A percentile compares a stretch with the other conserved stretches of the same genome.
These are phyloP conservation scores for Numenius arquata DNA, from an alignment of 2,113 vertebrate species.

Conservation along the genomic window DNA sequence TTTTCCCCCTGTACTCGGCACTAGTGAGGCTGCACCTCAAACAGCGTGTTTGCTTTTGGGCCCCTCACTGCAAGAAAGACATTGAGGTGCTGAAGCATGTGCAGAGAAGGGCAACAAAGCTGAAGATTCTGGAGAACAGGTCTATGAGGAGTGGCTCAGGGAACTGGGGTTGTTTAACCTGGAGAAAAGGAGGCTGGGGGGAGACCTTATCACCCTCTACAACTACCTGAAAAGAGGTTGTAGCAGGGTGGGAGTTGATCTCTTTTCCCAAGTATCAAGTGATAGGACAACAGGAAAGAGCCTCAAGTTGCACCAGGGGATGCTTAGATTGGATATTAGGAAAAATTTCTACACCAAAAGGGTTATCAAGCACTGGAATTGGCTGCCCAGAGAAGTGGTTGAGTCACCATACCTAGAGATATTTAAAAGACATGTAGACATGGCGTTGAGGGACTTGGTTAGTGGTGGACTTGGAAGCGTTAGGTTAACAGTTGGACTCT, in stretches of 20 bases:
- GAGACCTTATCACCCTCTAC: too few relatives aligned
- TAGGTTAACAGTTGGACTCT: not conserved
- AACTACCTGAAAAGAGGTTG: not conserved
- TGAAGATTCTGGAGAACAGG: not conserved
- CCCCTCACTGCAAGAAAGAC: not conserved
- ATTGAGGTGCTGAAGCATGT: too few relatives aligned
- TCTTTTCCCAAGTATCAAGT: not conserved
- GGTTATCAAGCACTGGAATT: not conserved
- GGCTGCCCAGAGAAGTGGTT: not conserved
- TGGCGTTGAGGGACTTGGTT: too few relatives aligned
- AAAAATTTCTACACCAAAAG: not conserved
- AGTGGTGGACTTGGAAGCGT: too few relatives aligned
- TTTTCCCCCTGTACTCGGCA: not conserved
- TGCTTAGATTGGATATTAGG: not conserved
- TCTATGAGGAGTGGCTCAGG: too few relatives aligned
- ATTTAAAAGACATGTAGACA: too few relatives aligned
- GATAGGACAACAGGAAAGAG: not conserved
- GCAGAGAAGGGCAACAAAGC: not conserved
- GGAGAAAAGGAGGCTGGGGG: too few relatives aligned
- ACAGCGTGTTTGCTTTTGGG: not conserved
- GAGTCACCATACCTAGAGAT: not conserved
- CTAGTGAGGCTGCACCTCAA: not conserved
- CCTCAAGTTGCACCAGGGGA: not conserved
- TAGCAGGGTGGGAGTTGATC: rapidly evolving
- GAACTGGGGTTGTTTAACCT: too few relatives aligned